Evolutionary conservation across 2,797 vertebrate species (phyloP).

Genomic region (Macropus fuliginosus): DNA sequence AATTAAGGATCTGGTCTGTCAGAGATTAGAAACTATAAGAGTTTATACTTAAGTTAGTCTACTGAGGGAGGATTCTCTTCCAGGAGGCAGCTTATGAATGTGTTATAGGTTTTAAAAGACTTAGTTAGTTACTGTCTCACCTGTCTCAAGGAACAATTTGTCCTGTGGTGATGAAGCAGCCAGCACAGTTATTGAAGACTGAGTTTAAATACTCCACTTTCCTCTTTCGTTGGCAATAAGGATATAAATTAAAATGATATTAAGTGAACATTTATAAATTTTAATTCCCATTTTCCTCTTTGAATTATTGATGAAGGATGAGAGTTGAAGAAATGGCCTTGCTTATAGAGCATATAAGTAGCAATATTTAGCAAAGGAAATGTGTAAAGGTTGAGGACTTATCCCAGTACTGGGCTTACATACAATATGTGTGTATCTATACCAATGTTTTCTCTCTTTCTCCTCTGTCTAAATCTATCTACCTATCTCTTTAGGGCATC

Average conservation of each 20-base stretch:
- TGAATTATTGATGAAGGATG: not conserved
- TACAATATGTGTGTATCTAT: not conserved
- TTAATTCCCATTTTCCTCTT: not conserved
- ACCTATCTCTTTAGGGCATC: not conserved
- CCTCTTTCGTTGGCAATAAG: not conserved
- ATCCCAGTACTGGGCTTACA: not conserved
- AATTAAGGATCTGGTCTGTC: slow-evolving; percentile 25
- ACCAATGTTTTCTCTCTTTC: not conserved
- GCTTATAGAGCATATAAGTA: not conserved
- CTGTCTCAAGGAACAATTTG: slow-evolving; percentile 19
- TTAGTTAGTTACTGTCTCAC: slow-evolving; percentile 29
- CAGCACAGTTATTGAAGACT: slow-evolving; percentile 9
- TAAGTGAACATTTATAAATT: not conserved
- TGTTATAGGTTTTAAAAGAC: slow-evolving; percentile 42
- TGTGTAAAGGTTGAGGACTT: not conserved
- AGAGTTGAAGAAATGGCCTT: not conserved
- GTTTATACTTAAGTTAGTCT: slow-evolving; percentile 18
- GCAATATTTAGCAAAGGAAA: not conserved
- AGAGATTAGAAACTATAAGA: not conserved
- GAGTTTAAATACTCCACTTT: slow-evolving; percentile 12
- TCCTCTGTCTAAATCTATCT: not conserved
- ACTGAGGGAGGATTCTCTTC: slow-evolving; percentile 5
- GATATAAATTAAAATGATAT: slow-evolving; percentile 21
- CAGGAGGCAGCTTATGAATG: not conserved
- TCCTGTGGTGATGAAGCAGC: not conserved